These are phyloP conservation scores for Anabacerthia variegaticeps DNA, from an alignment of 2,797 vertebrate genomes.

Conservation along the genomic window DNA sequence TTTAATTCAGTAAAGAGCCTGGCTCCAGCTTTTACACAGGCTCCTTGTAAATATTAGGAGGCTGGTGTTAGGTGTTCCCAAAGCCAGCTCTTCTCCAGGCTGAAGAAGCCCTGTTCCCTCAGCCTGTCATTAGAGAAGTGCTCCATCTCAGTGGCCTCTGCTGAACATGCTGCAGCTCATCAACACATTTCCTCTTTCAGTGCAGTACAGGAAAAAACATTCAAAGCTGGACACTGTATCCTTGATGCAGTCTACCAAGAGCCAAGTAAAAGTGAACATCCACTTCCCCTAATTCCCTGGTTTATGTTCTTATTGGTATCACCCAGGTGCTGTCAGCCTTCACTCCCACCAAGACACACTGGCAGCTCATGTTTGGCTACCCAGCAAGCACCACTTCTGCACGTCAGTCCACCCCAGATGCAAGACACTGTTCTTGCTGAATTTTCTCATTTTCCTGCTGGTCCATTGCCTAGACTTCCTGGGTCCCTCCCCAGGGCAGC, in stretches of 20 bases:
- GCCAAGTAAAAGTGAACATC: neutral
- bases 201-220: neutral
- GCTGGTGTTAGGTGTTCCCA: neutral
- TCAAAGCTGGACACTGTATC: neutral
- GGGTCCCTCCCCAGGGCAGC: neutral
- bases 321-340: rapidly evolving
- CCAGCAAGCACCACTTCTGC: neutral
- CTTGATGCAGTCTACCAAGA: neutral
- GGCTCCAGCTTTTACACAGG: neutral
- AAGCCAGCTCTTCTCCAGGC: neutral
- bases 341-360: neutral
- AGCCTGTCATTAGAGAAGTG: neutral
- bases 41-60: neutral
- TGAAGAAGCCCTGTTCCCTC: neutral
- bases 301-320: neutral
- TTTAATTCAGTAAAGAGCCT: neutral
- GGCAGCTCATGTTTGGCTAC: neutral
- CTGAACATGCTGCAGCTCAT: neutral
- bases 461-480: neutral
- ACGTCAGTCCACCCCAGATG: neutral
- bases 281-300: neutral
- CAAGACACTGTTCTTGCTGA: neutral
- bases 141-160: neutral
- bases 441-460: neutral
- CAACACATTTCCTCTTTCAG: neutral